Percentiles rank a stretch among this genome's conserved stretches.
These are phyloP conservation scores for Brachyptera putata DNA, from an alignment of 2,888 invertebrate species.

Conservation along the genomic window DNA sequence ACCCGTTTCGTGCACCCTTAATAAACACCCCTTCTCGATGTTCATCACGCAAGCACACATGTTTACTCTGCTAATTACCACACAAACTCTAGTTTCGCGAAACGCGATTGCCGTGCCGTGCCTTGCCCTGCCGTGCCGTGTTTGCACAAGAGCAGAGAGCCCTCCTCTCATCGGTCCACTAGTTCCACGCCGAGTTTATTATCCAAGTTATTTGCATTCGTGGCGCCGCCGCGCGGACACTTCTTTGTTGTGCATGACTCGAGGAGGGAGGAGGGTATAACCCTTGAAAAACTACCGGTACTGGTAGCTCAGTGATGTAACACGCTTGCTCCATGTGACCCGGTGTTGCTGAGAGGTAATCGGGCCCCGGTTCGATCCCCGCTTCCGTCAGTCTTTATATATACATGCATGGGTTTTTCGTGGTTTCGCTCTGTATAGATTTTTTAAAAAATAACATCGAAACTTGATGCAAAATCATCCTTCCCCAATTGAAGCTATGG, in stretches of 20 bases:
- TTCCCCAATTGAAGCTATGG: too few relatives aligned
- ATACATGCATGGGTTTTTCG: too few relatives aligned
- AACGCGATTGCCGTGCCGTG: too few relatives aligned
- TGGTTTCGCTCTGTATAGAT: too few relatives aligned
- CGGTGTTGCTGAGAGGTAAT: too few relatives aligned
- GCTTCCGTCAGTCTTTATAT: slow-evolving; percentile 35
- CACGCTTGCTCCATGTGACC: too few relatives aligned
- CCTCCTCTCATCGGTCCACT: neutral
- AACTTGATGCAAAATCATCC: too few relatives aligned
- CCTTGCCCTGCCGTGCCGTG: too few relatives aligned
- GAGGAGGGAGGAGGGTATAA: neutral
- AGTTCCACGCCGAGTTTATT: neutral
- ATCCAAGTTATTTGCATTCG: neutral
- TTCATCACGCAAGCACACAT: slow-evolving; percentile 27
- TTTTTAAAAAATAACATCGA: too few relatives aligned
- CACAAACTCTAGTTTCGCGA: slow-evolving; percentile 24
- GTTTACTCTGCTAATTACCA: slow-evolving; percentile 34
- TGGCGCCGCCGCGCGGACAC: neutral
- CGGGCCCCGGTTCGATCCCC: slow-evolving; percentile 30
- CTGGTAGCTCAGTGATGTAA: neutral
- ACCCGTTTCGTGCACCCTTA: too few relatives aligned
- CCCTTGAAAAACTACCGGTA: neutral
- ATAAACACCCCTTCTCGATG: too few relatives aligned
- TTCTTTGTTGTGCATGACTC: too few relatives aligned
- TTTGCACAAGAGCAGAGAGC: slow-evolving; percentile 33